Conservation (phyloP, 2,113 vertebrate genomes). For the Caracal caracal region DNA sequence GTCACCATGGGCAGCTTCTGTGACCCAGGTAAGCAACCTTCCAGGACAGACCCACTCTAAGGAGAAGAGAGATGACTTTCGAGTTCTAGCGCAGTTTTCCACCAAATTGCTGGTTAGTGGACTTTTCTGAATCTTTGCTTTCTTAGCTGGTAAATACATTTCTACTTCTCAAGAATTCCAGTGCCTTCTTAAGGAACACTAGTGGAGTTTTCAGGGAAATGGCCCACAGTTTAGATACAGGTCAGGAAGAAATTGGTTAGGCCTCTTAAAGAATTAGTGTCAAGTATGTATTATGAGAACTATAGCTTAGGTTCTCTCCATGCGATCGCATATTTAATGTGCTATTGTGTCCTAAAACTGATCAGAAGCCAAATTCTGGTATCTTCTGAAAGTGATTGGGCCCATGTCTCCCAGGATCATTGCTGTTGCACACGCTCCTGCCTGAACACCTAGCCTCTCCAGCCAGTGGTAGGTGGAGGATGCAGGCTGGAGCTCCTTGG, state of each 20-base stretch:
- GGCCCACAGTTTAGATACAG: not conserved
- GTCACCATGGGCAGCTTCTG: not conserved
- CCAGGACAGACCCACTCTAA: not conserved
- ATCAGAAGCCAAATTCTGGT: not conserved
- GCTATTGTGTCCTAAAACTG: not conserved
- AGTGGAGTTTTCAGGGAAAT: not conserved
- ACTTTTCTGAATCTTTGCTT: not conserved
- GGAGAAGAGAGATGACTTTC: not conserved
- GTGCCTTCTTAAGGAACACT: not conserved
- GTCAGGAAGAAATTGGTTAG: constrained; percentile 28
- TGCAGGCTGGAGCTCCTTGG: not conserved
- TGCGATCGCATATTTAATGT: not conserved
- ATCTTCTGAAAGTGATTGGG: not conserved
- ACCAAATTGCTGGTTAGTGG: not conserved
- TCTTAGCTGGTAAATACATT: not conserved
- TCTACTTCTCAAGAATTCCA: not conserved
- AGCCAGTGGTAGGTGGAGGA: not conserved
- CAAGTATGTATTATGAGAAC: not conserved
- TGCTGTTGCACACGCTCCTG: not conserved
- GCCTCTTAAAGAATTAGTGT: not conserved
- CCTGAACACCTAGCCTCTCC: not conserved
- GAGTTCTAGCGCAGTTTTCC: not conserved
- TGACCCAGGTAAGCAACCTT: not conserved
- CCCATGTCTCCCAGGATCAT: not conserved
- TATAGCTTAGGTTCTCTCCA: not conserved